Base-by-base conservation (phyloP, 2,888 invertebrate species). In the Drosophila gaucha region DNA sequence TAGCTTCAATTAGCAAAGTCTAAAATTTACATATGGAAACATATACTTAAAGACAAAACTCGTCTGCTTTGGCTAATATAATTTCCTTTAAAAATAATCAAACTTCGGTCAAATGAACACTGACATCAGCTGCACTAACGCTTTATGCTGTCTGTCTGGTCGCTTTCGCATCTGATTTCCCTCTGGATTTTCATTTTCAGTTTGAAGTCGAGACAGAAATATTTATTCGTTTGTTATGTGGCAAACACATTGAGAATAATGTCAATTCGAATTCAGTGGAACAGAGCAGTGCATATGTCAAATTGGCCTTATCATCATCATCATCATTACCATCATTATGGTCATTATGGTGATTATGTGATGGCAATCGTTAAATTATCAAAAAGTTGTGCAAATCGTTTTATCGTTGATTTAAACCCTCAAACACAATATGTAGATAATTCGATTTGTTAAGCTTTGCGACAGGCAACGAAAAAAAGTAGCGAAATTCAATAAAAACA, bases 371-470 rank as follows among this genome's bases (percentile, higher is more conserved):
- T 66, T 51, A 52, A 72, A 63, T 51, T 31, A 63, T 67, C 26
- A 50, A 68, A 57, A 52, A 50, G 28, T 57, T 66, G 31, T 50
- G 62, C 49, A 66, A 71, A 68, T 65, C 35, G 20, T 38, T 72
- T 68, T 58, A 57, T 67, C 56, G 46, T 30, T 47, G 49, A 43
- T 60, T 46, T n/a, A 6, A 52, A 31, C 35, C 54, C 38, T 18
- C 46, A 54, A 39, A 51, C 36, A 51, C 36, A 72, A 46, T 52
- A 65, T 62, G 58, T 66, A 74, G 51, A 74, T 84, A 60, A 72
- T 84, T 65, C 65, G 64, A 68, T 84, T 80, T 74, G 74, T 66
- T 79, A 55, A 54, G 68, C 63, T 64, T 64, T 60, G n/a, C n/a
- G n/a, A n/a, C n/a, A n/a, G 30, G 18, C 60, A 51, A 51, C 62